phyloP scores from a whole-genome alignment of 2,113 vertebrate genomes.

The Chiloscyllium plagiosum region DNA sequence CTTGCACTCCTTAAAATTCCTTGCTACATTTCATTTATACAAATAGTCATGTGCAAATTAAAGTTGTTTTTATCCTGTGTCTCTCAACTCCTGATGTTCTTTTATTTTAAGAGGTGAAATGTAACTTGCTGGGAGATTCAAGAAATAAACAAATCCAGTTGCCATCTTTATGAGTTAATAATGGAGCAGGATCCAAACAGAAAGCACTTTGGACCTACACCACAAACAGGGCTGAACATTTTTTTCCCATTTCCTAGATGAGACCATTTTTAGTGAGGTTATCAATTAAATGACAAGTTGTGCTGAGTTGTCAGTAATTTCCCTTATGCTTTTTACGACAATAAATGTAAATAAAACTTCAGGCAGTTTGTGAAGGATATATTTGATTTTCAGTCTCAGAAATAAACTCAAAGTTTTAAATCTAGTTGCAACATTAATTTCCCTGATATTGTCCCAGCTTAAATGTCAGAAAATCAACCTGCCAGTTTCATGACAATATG shows the following conservation, averaged over 20 bases:
- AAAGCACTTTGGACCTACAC: not conserved
- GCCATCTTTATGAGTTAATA: not conserved
- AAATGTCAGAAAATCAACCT: not conserved
- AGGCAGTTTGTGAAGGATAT: not conserved
- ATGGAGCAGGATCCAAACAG: not conserved
- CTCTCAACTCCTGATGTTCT: not conserved
- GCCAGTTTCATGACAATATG: not conserved
- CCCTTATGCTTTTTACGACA: not conserved
- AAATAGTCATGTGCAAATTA: not conserved
- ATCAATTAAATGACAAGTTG: not conserved
- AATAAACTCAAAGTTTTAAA: not conserved
- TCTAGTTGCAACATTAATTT: not conserved
- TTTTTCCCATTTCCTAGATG: not conserved
- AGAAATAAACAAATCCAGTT: not conserved
- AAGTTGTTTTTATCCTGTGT: not conserved
- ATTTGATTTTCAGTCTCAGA: not conserved
- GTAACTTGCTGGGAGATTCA: not conserved
- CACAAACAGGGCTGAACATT: not conserved
- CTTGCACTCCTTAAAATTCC: not conserved
- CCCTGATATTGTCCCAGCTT: not conserved
- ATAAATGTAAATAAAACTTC: not conserved
- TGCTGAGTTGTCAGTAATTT: not conserved
- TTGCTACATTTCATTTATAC: not conserved
- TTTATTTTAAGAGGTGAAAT: not conserved
- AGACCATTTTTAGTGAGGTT: not conserved